Base-by-base conservation (phyloP, 2,888 invertebrate species). In the Archaeoteleia sp. region DNA sequence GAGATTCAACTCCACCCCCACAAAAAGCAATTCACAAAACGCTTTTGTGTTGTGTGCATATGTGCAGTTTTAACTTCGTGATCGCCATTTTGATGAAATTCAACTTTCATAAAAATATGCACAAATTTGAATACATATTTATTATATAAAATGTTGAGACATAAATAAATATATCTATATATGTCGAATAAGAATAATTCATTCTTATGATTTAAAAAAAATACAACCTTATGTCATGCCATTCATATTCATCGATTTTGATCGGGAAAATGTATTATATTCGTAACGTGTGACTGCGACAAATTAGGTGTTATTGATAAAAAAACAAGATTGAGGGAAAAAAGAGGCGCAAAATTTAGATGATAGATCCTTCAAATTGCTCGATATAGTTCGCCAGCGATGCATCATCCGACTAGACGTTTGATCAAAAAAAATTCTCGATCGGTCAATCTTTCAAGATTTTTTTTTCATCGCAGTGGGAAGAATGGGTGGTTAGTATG, bases 351-450 rank as follows among this genome's bases (percentile, higher is more conserved):
- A 51, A 55, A 61, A 37, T 66, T 30, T 53, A 32, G 30, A 27
- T 53, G 67, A 51, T 53, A 57, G 67, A 49, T 49, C 57, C 51
- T 57, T 51, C 49, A 67, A 67, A 67, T 67, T 67, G 55, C 61
- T 30, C 23, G 48, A 46, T 53, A 23, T 15, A 9, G 20, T 30
- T n/a, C n/a, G n/a, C 23, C 29, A 27, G 29, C 70, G 68, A 81
- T 81, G 71, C 61, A 74, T 81, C 81, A 80, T 73, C 45, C 30
- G 42, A 42, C 45, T 37, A 70, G 81, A 80, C 79, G 78, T 72
- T 51, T 37, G 7, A 6, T 54, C 61, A 78, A 75, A 72, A 74
- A 71, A 55, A 60, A 54, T 58, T 62, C 57, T 66, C 70, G 68
- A 75, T 71, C 67, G 68, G 66, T 67, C 67, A 67, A 67, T 67